Evolutionary conservation across 2,888 invertebrate genomes (phyloP), one percentile per base, ranked within the genome.

Genomic region (Leptarthrus brevirostris): DNA sequence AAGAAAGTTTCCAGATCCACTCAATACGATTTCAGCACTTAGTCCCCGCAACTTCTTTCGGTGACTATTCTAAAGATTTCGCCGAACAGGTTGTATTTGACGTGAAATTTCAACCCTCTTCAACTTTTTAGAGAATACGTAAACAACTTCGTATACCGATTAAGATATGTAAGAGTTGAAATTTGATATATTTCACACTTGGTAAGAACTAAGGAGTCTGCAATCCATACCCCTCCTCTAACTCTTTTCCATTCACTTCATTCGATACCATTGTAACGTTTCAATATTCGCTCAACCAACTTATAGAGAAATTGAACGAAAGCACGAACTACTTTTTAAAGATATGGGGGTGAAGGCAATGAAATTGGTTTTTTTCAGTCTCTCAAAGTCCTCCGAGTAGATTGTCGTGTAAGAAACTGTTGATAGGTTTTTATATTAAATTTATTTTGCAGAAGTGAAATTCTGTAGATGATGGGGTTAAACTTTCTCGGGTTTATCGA

Each of bases 391-490:
- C n/a, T 54, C 26, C 8, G 6, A 24, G n/a, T 26, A 26, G 26
- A 54, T 4, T 22, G 52, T 16, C 20, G 52, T 52, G 20, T 14
- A 18, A 26, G 40, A 12, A 71, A 34, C 20, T 54, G 53, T 22
- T 70, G 54, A 71, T 71, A 71, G 71, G 34, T 54, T 71, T 71
- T 71, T 24, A 54, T 54, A 71, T 71, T 71, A 71, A 71, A 71
- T 71, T 71, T 71, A 54, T 54, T 34, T 8, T 30, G 3, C 30
- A 5, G 30, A 30, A 8, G 8, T 30, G 30, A 30, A 30, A 8
- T 30, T 3, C 8, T 30, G 30, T 8, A 30, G 30, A 30, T 30
- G 30, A 5, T 30, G 30, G 30, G 30, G 30, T 30, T 30, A 30
- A 30, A n/a, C n/a, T n/a, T n/a, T n/a, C n/a, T n/a, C n/a, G n/a